These are phyloP conservation scores for Siderastrea siderea DNA, from an alignment of 92 coral and sea anemone species.

Conservation along the genomic window DNA sequence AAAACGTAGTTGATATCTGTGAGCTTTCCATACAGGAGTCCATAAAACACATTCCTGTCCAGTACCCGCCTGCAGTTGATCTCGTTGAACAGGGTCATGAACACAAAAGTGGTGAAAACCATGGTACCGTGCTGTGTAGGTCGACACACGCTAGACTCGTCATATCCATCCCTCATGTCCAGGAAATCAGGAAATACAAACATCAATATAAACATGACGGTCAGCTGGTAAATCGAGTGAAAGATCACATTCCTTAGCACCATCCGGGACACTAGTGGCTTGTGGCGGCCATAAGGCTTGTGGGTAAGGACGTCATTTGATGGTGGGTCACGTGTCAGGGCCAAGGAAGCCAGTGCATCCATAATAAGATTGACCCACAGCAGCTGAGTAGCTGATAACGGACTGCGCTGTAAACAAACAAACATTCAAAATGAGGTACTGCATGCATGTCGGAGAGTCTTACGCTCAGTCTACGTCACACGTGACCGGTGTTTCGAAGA, in stretches of 20 bases:
- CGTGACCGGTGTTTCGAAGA: no score
- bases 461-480: no score
- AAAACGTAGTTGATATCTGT: conserved; percentile 64
- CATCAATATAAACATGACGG: conserved; percentile 76
- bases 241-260: conserved; percentile 83
- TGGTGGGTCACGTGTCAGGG: conserved; percentile 84
- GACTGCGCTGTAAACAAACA: conserved; percentile 76
- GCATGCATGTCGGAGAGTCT: no score
- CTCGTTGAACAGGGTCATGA: conserved; percentile 90
- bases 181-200: conserved; percentile 78
- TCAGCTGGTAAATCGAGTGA: conserved; percentile 79
- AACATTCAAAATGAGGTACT: not conserved
- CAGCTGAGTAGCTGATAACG: conserved; percentile 87
- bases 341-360: conserved; percentile 86
- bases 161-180: conserved; percentile 86
- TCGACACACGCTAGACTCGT: conserved; percentile 74
- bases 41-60: conserved; percentile 83
- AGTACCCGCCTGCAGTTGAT: conserved; percentile 84
- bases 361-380: conserved; percentile 91
- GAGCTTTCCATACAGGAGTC: conserved; percentile 56
- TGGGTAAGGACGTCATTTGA: conserved; percentile 73
- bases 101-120: conserved; percentile 85
- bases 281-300: conserved; percentile 85
- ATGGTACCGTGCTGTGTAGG: conserved; percentile 92
- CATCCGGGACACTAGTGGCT: conserved; percentile 82